These are phyloP conservation scores for Phalacrocorax carbo DNA, from an alignment of 2,113 vertebrate genomes.

Conservation along the genomic window DNA sequence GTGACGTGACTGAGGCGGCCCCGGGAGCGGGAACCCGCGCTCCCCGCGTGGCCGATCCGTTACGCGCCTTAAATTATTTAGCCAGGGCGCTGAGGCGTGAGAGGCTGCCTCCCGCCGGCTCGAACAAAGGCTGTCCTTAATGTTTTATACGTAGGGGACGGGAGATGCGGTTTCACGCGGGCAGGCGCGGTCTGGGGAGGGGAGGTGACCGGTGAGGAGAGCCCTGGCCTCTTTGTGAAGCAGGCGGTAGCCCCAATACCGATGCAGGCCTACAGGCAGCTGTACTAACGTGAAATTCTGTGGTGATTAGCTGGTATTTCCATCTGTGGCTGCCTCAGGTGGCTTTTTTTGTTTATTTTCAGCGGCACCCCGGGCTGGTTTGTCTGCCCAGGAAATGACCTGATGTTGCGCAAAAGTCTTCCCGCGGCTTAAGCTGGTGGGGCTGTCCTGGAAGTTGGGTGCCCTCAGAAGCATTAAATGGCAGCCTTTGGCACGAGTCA, in stretches of 20 bases:
- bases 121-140: not conserved
- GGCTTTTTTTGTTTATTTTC: not conserved
- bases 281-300: accelerated
- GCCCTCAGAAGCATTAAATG: not conserved
- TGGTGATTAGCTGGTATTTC: not conserved
- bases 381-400: not conserved
- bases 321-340: not conserved
- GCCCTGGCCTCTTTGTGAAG: not conserved
- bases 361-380: not conserved
- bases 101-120: not conserved
- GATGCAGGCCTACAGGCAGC: not conserved
- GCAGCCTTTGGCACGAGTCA: not conserved
- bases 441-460: accelerated
- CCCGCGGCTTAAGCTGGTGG: not conserved
- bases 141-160: not conserved
- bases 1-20: too few species aligned
- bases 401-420: not conserved
- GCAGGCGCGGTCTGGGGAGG: not conserved
- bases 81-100: not conserved
- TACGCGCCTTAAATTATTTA: constrained; percentile 55
- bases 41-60: not conserved
- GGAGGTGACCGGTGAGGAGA: too few species aligned
- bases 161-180: not conserved
- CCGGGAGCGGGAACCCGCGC: not conserved
- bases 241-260: too few species aligned